A percentile compares a stretch with the other conserved stretches of the same genome.
phyloP scores from a whole-genome alignment of 2,888 invertebrate species.

The Xestoiulus laeticollis region DNA sequence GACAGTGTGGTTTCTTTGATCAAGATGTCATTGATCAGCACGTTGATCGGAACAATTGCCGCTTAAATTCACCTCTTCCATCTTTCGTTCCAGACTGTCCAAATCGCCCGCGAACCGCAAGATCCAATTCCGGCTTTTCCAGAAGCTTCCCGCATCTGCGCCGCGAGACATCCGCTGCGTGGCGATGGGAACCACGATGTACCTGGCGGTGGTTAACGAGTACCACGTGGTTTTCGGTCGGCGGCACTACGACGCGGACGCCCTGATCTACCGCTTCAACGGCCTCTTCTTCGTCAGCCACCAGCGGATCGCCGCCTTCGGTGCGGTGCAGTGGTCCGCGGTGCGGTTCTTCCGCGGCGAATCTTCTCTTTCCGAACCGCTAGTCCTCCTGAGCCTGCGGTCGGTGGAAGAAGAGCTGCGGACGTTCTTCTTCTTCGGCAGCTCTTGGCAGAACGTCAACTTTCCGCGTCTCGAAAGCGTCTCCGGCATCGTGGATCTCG shows the following conservation, averaged over 20 bases:
- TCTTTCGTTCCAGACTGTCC: neutral
- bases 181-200: neutral
- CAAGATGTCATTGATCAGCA: too few relatives aligned
- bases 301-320: conserved; percentile 46
- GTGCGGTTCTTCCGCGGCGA: neutral
- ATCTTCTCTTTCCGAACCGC: neutral
- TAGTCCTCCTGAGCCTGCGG: neutral
- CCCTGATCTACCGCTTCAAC: conserved; percentile 52
- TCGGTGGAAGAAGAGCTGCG: neutral
- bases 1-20: too few relatives aligned
- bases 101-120: too few relatives aligned
- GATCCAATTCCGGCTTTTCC: conserved; percentile 46
- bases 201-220: conserved; percentile 52
- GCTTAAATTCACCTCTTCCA: too few relatives aligned
- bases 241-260: conserved; percentile 49
- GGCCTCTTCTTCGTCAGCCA: conserved; percentile 53
- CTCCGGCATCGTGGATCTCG: neutral
- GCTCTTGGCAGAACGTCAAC: neutral
- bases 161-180: conserved; percentile 52
- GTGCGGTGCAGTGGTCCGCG: conserved; percentile 51
- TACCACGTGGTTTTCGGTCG: conserved; percentile 44
- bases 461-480: neutral
- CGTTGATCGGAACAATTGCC: too few relatives aligned
- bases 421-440: neutral
- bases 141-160: conserved; percentile 35